phyloP scores from a whole-genome alignment of 1,140 invertebrate species.

The Anthonomus grandis region DNA sequence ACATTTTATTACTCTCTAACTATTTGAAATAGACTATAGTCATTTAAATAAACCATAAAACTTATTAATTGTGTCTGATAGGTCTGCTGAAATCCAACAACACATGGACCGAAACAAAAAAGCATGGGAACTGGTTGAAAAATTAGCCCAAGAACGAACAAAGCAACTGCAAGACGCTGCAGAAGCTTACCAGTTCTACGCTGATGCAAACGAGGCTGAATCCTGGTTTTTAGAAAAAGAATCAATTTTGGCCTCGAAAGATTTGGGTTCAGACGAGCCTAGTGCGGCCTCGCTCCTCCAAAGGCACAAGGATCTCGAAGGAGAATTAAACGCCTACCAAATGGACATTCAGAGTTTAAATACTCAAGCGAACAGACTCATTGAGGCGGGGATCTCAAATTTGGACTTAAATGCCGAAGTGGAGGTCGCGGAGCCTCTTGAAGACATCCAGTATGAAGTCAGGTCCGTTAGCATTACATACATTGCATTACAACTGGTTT shows the following conservation, averaged over 20 bases:
- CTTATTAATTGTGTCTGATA: too few species aligned
- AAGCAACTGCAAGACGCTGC: slow-evolving; percentile 90
- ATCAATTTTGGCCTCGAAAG: slow-evolving; percentile 79
- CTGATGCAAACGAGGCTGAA: slow-evolving; percentile 96
- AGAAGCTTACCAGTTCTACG: slow-evolving; percentile 92
- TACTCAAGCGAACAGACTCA: slow-evolving; percentile 77
- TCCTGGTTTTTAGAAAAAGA: slow-evolving; percentile 96
- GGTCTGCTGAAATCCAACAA: slow-evolving; percentile 71
- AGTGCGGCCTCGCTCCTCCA: slow-evolving; percentile 82
- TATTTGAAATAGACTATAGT: too few species aligned
- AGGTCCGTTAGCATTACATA: slow-evolving; percentile 20
- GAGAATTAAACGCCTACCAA: slow-evolving; percentile 87
- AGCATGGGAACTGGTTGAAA: slow-evolving; percentile 82
- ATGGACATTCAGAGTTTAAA: slow-evolving; percentile 86
- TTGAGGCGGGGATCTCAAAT: slow-evolving; percentile 61
- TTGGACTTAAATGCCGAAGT: slow-evolving; percentile 57
- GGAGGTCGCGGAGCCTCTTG: slow-evolving; percentile 62
- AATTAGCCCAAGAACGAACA: slow-evolving; percentile 76
- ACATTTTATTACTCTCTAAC: too few species aligned
- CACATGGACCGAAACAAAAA: slow-evolving; percentile 77
- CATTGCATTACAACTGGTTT: not conserved
- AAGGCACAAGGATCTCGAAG: slow-evolving; percentile 82
- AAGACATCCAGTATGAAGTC: slow-evolving; percentile 41
- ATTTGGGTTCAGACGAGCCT: slow-evolving; percentile 87
- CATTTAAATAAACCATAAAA: too few species aligned